Conservation (phyloP, 2,797 vertebrate species). For the Acanthurus tractus region DNA sequence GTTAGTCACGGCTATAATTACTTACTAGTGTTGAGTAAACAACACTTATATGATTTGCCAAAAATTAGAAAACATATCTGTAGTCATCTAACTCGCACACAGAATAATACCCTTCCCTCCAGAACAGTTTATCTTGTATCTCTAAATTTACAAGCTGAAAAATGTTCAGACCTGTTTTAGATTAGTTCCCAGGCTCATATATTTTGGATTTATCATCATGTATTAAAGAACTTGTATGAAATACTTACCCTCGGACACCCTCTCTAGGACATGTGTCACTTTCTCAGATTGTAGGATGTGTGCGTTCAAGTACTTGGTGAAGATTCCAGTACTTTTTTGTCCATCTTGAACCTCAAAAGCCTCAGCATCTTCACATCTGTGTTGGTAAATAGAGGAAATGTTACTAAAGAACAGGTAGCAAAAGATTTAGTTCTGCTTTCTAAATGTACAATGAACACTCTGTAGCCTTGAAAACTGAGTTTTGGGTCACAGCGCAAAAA, state of each 20-base stretch:
- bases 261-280: conserved; percentile 91
- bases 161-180: not conserved
- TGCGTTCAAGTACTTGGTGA: conserved; percentile 93
- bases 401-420: not conserved
- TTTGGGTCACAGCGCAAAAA: not conserved
- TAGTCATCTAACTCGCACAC: conserved; percentile 14
- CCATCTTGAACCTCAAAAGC: conserved; percentile 92
- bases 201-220: not conserved
- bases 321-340: conserved; percentile 92
- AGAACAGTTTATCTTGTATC: conserved; percentile 25
- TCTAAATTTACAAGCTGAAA: not conserved
- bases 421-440: conserved; percentile 1
- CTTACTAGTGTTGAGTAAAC: conserved; percentile 39
- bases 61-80: conserved; percentile 32
- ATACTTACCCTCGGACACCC: conserved; percentile 90
- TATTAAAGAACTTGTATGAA: not conserved
- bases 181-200: not conserved
- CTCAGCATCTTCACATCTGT: conserved; percentile 91
- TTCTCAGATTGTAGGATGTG: conserved; percentile 89
- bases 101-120: conserved; percentile 31
- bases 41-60: conserved; percentile 41
- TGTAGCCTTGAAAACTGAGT: not conserved
- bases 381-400: not conserved
- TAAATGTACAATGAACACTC: not conserved
- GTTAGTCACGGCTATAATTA: conserved; percentile 11